phyloP scores from a whole-genome alignment of 2,113 vertebrate genomes.

The Corythornis madagascariensis region DNA sequence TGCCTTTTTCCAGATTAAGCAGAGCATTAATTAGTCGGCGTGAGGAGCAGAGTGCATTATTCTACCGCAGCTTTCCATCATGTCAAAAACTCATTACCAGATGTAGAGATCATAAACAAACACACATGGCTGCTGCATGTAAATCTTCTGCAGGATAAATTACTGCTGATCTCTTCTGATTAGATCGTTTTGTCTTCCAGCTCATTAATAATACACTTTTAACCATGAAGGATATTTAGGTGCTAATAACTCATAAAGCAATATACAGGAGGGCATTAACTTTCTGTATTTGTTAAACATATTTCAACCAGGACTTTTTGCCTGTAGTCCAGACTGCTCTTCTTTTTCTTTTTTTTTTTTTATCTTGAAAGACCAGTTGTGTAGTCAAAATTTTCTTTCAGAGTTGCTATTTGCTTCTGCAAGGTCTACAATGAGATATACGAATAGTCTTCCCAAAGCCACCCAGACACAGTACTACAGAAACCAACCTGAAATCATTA shows the following conservation, averaged over 20 bases:
- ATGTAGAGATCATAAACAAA: constrained; percentile 55
- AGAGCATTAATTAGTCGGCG: constrained; percentile 39
- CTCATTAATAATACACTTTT: constrained; percentile 38
- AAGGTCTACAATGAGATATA: background rate
- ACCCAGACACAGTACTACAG: background rate
- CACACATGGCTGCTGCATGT: constrained; percentile 43
- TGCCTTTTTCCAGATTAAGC: constrained; percentile 23
- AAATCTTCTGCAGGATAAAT: constrained; percentile 43
- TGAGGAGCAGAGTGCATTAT: constrained; percentile 13
- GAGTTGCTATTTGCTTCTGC: background rate
- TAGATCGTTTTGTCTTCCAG: constrained; percentile 25
- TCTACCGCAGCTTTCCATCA: constrained; percentile 24
- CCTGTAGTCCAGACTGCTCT: background rate
- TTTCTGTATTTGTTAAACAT: background rate
- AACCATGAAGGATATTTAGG: background rate
- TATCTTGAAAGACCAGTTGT: background rate
- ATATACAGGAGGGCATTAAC: background rate
- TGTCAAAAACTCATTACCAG: constrained; percentile 44
- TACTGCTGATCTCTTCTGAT: constrained; percentile 30
- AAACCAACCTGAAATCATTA: background rate
- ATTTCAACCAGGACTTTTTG: background rate
- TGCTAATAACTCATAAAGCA: constrained; percentile 18
- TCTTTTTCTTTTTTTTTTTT: background rate
- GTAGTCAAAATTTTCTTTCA: background rate
- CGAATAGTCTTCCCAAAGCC: constrained; percentile 9